These are phyloP conservation scores for Rallus limicola DNA, from an alignment of 2,113 vertebrate genomes.

Conservation along the genomic window DNA sequence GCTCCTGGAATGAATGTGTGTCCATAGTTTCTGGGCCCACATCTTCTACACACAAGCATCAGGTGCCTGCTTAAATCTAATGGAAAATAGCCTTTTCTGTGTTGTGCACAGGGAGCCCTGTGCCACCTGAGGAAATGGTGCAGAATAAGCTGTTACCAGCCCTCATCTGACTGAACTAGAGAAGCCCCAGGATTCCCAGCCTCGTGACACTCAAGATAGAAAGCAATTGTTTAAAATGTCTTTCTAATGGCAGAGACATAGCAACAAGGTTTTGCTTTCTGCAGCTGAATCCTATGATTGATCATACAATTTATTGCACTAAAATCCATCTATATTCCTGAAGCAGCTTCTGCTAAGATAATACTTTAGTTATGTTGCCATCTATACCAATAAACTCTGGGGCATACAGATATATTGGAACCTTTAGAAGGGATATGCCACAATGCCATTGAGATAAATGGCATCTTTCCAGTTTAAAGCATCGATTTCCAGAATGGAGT, in stretches of 20 bases:
- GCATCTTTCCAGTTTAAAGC: neutral
- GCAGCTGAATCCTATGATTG: neutral
- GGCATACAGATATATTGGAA: neutral
- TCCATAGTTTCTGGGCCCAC: neutral
- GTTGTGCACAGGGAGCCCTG: neutral
- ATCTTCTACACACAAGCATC: neutral
- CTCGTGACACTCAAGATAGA: neutral
- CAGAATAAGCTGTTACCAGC: neutral
- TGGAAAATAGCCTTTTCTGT: neutral
- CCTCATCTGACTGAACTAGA: neutral
- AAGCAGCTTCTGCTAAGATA: constrained; percentile 39
- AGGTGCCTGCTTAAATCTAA: neutral
- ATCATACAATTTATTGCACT: neutral
- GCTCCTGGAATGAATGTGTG: no score
- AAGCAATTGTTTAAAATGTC: neutral
- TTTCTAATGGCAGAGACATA: neutral
- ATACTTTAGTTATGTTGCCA: constrained; percentile 15
- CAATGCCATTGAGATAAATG: neutral
- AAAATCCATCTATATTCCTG: constrained; percentile 8
- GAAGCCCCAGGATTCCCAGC: neutral
- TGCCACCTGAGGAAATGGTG: neutral
- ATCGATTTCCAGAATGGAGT: neutral
- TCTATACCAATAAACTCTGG: constrained; percentile 31
- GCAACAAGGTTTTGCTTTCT: neutral
- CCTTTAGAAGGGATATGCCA: neutral